These are phyloP conservation scores for Thymelicus sylvestris DNA, from an alignment of 2,888 invertebrate species.

Conservation along the genomic window DNA sequence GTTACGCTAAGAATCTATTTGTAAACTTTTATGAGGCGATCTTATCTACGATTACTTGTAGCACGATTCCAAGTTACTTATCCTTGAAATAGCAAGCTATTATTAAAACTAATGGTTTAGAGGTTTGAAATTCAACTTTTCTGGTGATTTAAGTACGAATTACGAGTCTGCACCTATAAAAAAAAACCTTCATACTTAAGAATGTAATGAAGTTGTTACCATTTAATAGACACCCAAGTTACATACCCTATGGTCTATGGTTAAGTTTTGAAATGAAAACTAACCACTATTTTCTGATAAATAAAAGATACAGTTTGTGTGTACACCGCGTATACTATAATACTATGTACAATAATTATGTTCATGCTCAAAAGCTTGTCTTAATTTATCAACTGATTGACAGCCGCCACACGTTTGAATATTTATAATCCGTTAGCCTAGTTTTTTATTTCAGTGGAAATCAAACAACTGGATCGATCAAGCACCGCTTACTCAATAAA, in stretches of 20 bases:
- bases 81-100: constrained; percentile 4
- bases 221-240: too few species aligned
- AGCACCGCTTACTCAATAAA: constrained; percentile 34
- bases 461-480: constrained; percentile 31
- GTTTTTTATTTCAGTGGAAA: constrained; percentile 17
- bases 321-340: too few species aligned
- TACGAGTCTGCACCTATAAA: background rate
- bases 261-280: too few species aligned
- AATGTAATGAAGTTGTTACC: too few species aligned
- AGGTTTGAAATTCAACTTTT: background rate
- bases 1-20: constrained; percentile 2
- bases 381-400: background rate
- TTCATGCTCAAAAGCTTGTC: background rate
- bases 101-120: background rate
- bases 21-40: constrained; percentile 7
- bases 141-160: background rate
- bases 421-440: constrained; percentile 18
- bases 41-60: constrained; percentile 1
- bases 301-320: too few species aligned
- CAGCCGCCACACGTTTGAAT: background rate
- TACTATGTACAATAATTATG: background rate
- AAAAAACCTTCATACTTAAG: too few species aligned
- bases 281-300: too few species aligned
- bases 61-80: background rate
- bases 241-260: too few species aligned